Evolutionary conservation across 2,888 invertebrate species (phyloP).

Genomic region (Cantharis flavilabris): DNA sequence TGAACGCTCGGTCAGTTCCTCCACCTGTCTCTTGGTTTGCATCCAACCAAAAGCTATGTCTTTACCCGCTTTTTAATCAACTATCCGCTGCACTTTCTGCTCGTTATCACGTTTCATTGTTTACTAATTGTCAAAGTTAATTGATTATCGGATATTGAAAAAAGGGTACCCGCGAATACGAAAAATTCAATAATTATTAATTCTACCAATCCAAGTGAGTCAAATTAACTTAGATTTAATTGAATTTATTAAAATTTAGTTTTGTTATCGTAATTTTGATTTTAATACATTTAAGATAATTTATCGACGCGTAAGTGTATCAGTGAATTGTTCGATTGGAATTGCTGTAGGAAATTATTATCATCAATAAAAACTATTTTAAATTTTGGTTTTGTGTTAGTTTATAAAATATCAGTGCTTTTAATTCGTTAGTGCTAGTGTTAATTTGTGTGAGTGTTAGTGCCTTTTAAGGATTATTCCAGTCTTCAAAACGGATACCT

Average conservation of each 20-base stretch:
- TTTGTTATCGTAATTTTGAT: background rate
- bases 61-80: constrained; percentile 57
- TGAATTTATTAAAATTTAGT: background rate
- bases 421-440: background rate
- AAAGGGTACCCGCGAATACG: background rate
- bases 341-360: background rate
- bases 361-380: background rate
- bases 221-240: background rate
- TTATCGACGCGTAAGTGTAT: background rate
- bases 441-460: background rate
- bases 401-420: background rate
- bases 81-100: constrained; percentile 47
- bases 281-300: background rate
- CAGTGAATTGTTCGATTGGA: background rate
- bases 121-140: constrained; percentile 4
- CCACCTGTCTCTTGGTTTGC: constrained; percentile 29
- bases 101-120: constrained; percentile 11
- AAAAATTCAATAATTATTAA: background rate
- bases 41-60: constrained; percentile 47
- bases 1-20: constrained; percentile 33
- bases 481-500: constrained; percentile 26
- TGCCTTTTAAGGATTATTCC: constrained; percentile 19
- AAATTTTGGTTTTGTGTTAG: background rate
- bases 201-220: background rate
- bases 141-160: background rate